Evolutionary conservation across 2,797 vertebrate genomes (phyloP), one percentile per base, ranked within the genome.

Genomic region (Myotis findleyi): DNA sequence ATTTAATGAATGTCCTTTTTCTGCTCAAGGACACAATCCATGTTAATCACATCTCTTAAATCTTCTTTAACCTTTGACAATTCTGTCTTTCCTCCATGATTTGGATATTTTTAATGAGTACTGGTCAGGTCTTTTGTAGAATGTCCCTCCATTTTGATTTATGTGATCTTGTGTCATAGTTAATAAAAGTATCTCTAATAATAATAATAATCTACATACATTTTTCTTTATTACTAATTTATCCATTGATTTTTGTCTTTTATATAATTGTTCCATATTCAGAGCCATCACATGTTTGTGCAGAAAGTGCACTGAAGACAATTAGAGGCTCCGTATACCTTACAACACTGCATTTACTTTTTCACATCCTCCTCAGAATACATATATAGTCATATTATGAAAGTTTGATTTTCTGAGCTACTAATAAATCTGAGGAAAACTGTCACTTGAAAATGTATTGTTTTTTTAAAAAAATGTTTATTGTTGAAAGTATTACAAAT

Each of bases 401-500:
- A 87, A 88, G 10, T 55, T 7, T 21, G 13, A n/a, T 36, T 79
- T 91, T 21, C 9, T 79, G 53, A 71, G 36, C 88, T 95, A 80
- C 18, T 76, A 71, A 80, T 57, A 21, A 75, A 77, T 0, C 33
- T 73, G 36, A 57, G 4, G 7, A 84, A 62, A 64, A 72, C 38
- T 85, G n/a, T 92, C n/a, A 66, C 27, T 72, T 89, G 14, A 4
- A 41, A 25, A 66, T 90, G 1, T 20, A 55, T 89, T 33, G 33
- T 33, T 55, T 23, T 55, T 55, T 55, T 55, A 82, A 25, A 57
- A 57, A 57, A 25, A 57, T 57, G 55, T 57, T 57, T 57, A 25
- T 25, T 57, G 21, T 57, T 57, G 55, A 25, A 57, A 57, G 55
- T 57, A 57, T 57, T 57, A 57, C 55, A 23, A 57, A 57, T 57